Conservation (phyloP, 2,888 invertebrate species). For the Tyria jacobaeae region DNA sequence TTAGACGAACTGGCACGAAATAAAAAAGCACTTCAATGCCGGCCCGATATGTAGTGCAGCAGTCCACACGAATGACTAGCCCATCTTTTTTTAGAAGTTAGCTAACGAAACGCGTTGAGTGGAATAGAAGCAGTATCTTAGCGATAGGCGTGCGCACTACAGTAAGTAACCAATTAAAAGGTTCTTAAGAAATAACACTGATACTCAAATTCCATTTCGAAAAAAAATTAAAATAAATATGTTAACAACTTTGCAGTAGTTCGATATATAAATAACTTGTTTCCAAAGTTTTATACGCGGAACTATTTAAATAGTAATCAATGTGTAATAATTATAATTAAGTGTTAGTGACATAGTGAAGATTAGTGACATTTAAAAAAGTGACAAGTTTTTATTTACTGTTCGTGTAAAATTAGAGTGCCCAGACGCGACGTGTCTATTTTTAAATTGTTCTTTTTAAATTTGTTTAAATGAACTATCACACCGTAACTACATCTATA, state of each 20-base stretch:
- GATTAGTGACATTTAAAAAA: slow-evolving; percentile 42
- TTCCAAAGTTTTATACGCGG: not conserved
- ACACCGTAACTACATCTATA: slow-evolving; percentile 30
- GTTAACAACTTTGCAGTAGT: slow-evolving; percentile 30
- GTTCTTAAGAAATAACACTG: slow-evolving; percentile 41
- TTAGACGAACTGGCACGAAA: slow-evolving; percentile 51
- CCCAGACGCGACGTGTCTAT: slow-evolving; percentile 55
- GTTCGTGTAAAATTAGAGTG: slow-evolving; percentile 55
- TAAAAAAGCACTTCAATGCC: slow-evolving; percentile 54
- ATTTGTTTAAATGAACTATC: slow-evolving; percentile 42
- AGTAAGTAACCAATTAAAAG: slow-evolving; percentile 72
- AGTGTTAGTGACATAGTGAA: slow-evolving; percentile 47
- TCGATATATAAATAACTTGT: slow-evolving; percentile 8
- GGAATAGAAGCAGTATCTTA: slow-evolving; percentile 73
- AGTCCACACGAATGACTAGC: slow-evolving; percentile 73
- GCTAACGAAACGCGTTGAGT: slow-evolving; percentile 68
- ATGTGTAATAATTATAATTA: slow-evolving; percentile 29
- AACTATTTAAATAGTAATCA: slow-evolving; percentile 18
- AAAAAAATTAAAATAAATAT: no score
- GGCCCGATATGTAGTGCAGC: slow-evolving; percentile 60
- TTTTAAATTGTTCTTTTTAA: slow-evolving; percentile 52
- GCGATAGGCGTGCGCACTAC: slow-evolving; percentile 80
- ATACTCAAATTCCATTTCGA: slow-evolving; percentile 38
- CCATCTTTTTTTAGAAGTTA: slow-evolving; percentile 82
- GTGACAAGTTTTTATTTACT: slow-evolving; percentile 44